These are phyloP conservation scores for Leptopilina clavipes DNA, from an alignment of 1,140 invertebrate species.

Conservation along the genomic window DNA sequence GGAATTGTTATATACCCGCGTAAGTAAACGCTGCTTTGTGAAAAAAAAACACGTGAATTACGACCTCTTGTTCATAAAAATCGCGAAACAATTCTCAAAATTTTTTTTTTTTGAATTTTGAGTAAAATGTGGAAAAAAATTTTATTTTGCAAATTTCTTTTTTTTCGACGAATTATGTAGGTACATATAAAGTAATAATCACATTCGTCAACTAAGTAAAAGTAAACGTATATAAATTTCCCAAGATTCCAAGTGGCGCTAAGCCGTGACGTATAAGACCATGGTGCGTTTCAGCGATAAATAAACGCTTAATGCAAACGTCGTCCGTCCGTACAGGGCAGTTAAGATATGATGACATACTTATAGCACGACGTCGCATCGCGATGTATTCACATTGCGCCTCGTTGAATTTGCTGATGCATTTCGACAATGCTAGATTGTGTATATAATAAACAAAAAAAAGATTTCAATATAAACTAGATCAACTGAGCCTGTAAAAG, in stretches of 20 bases:
- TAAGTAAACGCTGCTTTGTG: no score
- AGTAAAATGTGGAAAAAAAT: no score
- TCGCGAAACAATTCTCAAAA: background rate
- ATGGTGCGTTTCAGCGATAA: slow-evolving; percentile 47
- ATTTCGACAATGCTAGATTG: background rate
- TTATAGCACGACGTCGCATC: background rate
- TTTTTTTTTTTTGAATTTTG: background rate
- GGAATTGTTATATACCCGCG: no score
- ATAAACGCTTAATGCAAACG: slow-evolving; percentile 50
- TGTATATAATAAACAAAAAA: no score
- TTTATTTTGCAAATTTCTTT: background rate
- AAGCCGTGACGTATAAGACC: slow-evolving; percentile 29
- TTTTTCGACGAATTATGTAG: background rate
- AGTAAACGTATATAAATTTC: slow-evolving; percentile 25
- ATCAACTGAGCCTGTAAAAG: no score
- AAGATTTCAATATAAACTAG: no score
- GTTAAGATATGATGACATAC: slow-evolving; percentile 46
- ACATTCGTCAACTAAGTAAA: slow-evolving; percentile 22
- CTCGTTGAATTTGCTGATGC: slow-evolving; percentile 20
- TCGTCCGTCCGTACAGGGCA: slow-evolving; percentile 41
- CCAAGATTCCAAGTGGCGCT: slow-evolving; percentile 30
- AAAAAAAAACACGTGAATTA: no score
- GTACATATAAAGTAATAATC: slow-evolving; percentile 3
- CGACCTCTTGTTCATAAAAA: no score
- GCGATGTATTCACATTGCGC: slow-evolving; percentile 28